Evolutionary conservation across 1,140 invertebrate genomes (phyloP).

Genomic region (Papilio glaucus): DNA sequence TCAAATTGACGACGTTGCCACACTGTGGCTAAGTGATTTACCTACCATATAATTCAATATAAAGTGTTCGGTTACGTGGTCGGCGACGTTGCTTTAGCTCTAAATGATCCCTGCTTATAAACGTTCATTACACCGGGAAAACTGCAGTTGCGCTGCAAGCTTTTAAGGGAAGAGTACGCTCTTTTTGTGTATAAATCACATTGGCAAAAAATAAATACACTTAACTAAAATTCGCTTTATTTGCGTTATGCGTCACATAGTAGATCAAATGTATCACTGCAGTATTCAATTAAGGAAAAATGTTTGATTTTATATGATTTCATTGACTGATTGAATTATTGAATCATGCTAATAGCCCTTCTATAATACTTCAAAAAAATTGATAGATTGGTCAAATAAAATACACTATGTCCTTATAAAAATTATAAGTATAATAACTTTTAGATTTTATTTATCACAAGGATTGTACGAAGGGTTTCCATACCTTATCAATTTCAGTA

Average conservation of each 20-base stretch:
- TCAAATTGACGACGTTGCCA: too few relatives aligned
- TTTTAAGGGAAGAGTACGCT: too few relatives aligned
- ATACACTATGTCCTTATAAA: not conserved
- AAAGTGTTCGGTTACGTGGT: too few relatives aligned
- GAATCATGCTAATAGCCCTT: conserved; percentile 12
- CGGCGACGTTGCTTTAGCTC: too few relatives aligned
- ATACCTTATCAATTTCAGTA: too few relatives aligned
- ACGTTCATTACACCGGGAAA: too few relatives aligned
- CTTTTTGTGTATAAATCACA: too few relatives aligned
- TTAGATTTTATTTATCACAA: not conserved
- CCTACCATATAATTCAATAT: too few relatives aligned
- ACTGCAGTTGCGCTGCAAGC: too few relatives aligned
- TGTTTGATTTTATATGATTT: conserved; percentile 11
- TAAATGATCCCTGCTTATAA: too few relatives aligned
- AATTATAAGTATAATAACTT: not conserved
- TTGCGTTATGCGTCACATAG: not conserved
- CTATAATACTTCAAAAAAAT: not conserved
- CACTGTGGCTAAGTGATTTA: too few relatives aligned
- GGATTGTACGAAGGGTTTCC: too few relatives aligned
- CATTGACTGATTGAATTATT: conserved; percentile 5
- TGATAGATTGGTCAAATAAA: not conserved
- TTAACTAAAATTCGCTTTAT: not conserved
- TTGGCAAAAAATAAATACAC: not conserved
- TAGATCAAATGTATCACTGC: not conserved
- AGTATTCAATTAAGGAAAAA: conserved; percentile 13